A percentile compares a stretch with the other conserved stretches of the same genome.
Conservation (phyloP, 1,140 invertebrate genomes). For the Drosophila kurseongensis region DNA sequence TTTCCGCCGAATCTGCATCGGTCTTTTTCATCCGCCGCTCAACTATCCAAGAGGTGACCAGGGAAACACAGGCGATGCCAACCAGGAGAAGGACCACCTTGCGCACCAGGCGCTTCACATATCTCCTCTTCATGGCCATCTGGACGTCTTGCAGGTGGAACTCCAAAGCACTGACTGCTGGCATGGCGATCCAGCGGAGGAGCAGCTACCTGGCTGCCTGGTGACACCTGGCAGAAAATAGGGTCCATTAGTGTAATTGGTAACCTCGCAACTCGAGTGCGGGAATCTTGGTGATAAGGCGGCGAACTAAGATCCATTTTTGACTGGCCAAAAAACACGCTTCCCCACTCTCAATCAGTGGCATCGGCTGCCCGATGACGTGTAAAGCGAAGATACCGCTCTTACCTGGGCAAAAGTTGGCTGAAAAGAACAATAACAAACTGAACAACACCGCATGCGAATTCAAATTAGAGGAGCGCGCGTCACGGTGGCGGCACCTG, state of each 20-base stretch:
- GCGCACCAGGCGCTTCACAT: conserved; percentile 71
- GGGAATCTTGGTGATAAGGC: conserved; percentile 33
- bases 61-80: conserved; percentile 46
- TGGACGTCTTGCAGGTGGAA: conserved; percentile 25
- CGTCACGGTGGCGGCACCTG: conserved; percentile 37
- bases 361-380: not conserved
- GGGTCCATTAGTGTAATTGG: conserved; percentile 70
- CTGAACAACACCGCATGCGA: not conserved
- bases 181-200: conserved; percentile 6
- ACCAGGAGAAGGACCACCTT: conserved; percentile 56
- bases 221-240: conserved; percentile 60
- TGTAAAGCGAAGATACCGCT: conserved; percentile 1
- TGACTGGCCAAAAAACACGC: conserved; percentile 30
- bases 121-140: conserved; percentile 70
- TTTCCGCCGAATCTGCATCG: conserved; percentile 3
- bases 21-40: conserved; percentile 47
- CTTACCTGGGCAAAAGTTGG: conserved; percentile 12
- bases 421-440: conserved; percentile 3
- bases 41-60: conserved; percentile 71
- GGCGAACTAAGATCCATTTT: conserved; percentile 16
- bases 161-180: conserved; percentile 37
- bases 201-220: conserved; percentile 31
- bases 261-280: not conserved
- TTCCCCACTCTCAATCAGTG: conserved; percentile 72
- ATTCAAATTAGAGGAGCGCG: conserved; percentile 38